Evolutionary conservation across 30 jellyfish, hydroid and myxozoan species (phyloP).

Genomic region (Hydractinia symbiolongicarpus): DNA sequence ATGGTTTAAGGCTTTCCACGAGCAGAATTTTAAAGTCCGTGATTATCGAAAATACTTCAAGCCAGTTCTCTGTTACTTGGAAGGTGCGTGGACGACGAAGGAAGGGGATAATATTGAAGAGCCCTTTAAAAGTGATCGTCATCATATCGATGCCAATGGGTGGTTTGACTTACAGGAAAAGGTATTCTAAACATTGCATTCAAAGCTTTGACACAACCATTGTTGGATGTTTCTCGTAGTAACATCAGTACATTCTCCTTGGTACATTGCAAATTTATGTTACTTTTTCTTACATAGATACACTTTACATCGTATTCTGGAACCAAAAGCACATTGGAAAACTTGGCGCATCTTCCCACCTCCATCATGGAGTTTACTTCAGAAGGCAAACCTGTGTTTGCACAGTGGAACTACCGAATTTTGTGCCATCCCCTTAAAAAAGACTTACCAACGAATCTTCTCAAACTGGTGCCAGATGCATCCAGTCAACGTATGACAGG

Average conservation of each 20-base stretch:
- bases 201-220: neutral
- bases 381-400: slow-evolving; percentile 26
- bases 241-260: no score
- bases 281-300: neutral
- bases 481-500: neutral
- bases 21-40: slow-evolving; percentile 14
- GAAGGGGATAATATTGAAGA: slow-evolving; percentile 23
- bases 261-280: no score
- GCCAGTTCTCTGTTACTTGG: slow-evolving; percentile 30
- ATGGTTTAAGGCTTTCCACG: slow-evolving; percentile 28
- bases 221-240: no score
- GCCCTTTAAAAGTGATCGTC: slow-evolving; percentile 36
- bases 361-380: slow-evolving; percentile 11
- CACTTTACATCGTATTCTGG: slow-evolving; percentile 30
- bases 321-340: slow-evolving; percentile 9
- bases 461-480: slow-evolving; percentile 16
- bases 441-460: slow-evolving; percentile 29
- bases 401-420: slow-evolving; percentile 38
- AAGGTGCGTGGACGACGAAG: slow-evolving; percentile 35
- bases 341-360: slow-evolving; percentile 30
- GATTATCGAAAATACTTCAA: slow-evolving; percentile 33
- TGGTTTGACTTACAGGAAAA: slow-evolving; percentile 34
- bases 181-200: neutral
- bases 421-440: slow-evolving; percentile 13
- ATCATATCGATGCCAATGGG: slow-evolving; percentile 21